phyloP scores from a whole-genome alignment of 2,888 invertebrate species.

The Cordilura impudica region DNA sequence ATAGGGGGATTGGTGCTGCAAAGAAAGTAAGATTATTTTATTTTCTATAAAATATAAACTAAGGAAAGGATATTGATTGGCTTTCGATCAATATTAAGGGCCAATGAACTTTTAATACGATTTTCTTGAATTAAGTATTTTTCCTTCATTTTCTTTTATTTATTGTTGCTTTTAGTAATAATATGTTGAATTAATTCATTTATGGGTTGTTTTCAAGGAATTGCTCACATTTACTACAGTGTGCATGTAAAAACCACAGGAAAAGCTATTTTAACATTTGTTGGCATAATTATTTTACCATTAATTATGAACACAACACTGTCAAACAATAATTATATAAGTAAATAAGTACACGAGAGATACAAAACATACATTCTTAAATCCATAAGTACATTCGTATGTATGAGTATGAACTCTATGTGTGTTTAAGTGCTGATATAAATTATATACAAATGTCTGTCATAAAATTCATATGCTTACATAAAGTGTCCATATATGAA shows the following conservation, averaged over 20 bases:
- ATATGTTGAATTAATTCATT: neutral
- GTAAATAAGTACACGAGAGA: no score
- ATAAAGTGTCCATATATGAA: neutral
- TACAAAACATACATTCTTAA: no score
- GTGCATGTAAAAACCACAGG: neutral
- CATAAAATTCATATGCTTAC: conserved; percentile 28
- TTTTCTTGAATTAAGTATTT: neutral
- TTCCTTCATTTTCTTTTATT: neutral
- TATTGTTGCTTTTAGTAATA: neutral
- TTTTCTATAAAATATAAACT: neutral
- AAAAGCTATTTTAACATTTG: neutral
- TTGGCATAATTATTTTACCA: neutral
- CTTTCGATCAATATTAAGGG: neutral
- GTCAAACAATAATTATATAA: neutral
- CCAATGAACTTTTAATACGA: conserved; percentile 6
- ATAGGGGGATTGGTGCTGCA: conserved; percentile 49
- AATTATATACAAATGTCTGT: conserved; percentile 42
- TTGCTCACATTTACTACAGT: neutral
- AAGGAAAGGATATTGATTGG: neutral
- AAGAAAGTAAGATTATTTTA: neutral
- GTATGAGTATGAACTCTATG: neutral
- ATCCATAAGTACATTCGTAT: no score
- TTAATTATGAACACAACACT: neutral
- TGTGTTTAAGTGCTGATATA: conserved; percentile 4
- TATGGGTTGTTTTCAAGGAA: no score